These are phyloP conservation scores for Muscicapa striata DNA, from an alignment of 2,797 vertebrate species.

Conservation along the genomic window DNA sequence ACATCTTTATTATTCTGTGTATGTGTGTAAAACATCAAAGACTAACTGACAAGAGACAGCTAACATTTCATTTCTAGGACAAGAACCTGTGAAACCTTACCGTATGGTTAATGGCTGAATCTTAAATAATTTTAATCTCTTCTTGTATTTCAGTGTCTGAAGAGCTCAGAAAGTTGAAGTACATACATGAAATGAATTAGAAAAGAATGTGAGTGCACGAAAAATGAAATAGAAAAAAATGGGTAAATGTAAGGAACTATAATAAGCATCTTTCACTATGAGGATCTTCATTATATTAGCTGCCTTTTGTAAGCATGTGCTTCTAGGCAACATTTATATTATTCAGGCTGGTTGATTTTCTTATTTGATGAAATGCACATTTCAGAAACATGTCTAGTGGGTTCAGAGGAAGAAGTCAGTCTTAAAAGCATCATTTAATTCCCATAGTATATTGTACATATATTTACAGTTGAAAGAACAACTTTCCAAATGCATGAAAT, in stretches of 20 bases:
- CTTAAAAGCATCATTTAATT: not conserved
- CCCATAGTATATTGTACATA: not conserved
- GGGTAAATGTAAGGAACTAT: not conserved
- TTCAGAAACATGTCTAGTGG: not conserved
- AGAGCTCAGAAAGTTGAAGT: not conserved
- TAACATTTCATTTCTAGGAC: constrained; percentile 54
- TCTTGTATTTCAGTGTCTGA: not conserved
- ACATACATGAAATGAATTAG: not conserved
- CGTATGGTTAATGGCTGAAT: constrained; percentile 14
- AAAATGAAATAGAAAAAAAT: not conserved
- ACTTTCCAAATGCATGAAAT: not conserved
- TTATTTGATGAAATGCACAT: not conserved
- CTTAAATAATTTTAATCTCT: constrained; percentile 13
- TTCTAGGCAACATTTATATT: constrained; percentile 9
- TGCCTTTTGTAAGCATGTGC: not conserved
- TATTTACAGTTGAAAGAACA: not conserved
- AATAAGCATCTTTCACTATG: not conserved
- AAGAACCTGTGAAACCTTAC: not conserved
- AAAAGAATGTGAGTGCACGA: not conserved
- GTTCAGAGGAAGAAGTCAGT: constrained; percentile 5
- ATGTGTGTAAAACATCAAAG: constrained; percentile 57
- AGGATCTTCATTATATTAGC: not conserved
- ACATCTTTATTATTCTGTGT: constrained; percentile 63
- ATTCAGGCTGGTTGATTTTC: not conserved
- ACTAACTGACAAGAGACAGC: constrained; percentile 43